A percentile compares a stretch with the other conserved stretches of the same genome.
phyloP scores from a whole-genome alignment of 2,888 invertebrate genomes.

The Caenorhabditis sp. region DNA sequence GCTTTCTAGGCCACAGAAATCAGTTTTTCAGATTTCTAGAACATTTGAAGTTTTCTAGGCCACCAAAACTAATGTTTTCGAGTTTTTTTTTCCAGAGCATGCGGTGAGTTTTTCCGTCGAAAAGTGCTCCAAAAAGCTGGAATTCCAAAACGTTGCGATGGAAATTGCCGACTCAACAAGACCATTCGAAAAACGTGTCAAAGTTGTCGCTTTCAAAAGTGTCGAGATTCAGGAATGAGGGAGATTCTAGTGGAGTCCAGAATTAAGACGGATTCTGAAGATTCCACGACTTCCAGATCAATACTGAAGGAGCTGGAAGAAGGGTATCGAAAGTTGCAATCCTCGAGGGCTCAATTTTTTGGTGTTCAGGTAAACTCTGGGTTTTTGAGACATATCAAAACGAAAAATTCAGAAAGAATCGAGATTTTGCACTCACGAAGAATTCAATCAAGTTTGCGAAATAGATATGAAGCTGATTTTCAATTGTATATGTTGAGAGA shows the following conservation, averaged over 20 bases:
- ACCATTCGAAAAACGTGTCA: constrained; percentile 2
- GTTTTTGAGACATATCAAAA: not conserved
- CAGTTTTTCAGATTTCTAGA: no score
- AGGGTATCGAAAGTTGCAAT: not conserved
- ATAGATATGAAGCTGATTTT: constrained; percentile 2
- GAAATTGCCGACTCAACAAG: not conserved
- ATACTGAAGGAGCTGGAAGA: not conserved
- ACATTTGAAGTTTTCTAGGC: no score
- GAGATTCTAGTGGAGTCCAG: not conserved
- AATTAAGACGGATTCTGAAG: not conserved
- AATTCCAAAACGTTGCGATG: not conserved
- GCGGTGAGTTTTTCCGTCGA: constrained; percentile 17
- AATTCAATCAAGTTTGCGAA: not conserved
- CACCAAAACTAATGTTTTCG: no score
- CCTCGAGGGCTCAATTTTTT: not conserved
- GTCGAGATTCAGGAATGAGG: constrained; percentile 7
- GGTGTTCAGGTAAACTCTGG: not conserved
- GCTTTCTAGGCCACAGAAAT: no score
- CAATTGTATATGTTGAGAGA: no score
- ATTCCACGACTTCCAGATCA: no score
- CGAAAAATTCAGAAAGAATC: not conserved
- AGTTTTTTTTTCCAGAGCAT: constrained; percentile 6
- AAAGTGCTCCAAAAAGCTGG: not conserved
- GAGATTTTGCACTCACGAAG: constrained; percentile 1
- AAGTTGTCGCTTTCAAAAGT: constrained; percentile 21